Evolutionary conservation across 1,140 invertebrate genomes (phyloP), one percentile per base, ranked within the genome.

Genomic region (Telenomus remus): DNA sequence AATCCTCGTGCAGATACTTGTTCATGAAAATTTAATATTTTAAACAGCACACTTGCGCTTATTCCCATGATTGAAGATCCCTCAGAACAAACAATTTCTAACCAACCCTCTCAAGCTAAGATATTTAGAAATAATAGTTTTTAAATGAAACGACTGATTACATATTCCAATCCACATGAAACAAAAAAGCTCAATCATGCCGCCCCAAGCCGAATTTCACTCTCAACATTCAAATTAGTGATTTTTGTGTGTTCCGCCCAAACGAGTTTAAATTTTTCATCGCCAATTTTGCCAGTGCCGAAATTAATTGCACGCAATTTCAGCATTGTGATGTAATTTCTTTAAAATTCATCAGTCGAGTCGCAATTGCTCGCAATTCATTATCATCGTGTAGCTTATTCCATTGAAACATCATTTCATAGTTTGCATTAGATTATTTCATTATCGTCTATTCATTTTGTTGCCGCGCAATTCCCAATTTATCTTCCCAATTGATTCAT

Each of bases 11-110:
- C n/a, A 43, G 55, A 61, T 60, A 69, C 43, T 69, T 69, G n/a
- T 55, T 61, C 66, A 69, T 69, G 66, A 69, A 69, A 60, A 61
- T 69, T 60, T 49, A 55, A 43, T 55, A 50, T 39, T 47, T 6
- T 39, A 27, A 49, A 53, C 39, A 51, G 54, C 66, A 69, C 66
- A 69, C 6, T 6, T 61, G 66, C 50, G 60, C 54, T 60, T 48
- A 60, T 61, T 70, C 66, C 44, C 57, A 61, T 49, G 33, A 60
- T 69, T 54, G 53, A 47, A 53, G 16, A 37, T 10, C 33, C 16
- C 12, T 7, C 7, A 59, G 43, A 39, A 59, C 33, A 69, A 60
- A 60, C 54, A 54, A 53, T 54, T 49, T 54, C 43, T 60, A 27
- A 60, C 35, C 37, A 9, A 27, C 11, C 33, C 16, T 35, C 48